Conservation (phyloP, 2,113 vertebrate species). For the Thomomys bottae region DNA sequence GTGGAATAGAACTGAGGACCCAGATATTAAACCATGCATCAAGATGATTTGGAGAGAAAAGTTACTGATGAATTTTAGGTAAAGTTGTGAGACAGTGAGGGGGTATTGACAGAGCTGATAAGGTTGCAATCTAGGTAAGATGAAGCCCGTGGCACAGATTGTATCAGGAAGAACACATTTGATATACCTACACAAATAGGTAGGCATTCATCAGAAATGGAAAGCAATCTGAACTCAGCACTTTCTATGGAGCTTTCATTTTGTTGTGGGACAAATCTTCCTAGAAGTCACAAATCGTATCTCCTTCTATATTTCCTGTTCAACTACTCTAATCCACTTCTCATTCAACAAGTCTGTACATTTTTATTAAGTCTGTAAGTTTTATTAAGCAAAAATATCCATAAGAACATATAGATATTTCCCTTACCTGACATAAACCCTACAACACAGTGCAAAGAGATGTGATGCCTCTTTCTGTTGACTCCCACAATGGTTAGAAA, state of each 20-base stretch:
- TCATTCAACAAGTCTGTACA: background rate
- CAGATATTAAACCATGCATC: too few species aligned
- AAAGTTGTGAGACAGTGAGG: background rate
- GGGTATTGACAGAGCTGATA: background rate
- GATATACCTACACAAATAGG: background rate
- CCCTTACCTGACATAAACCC: background rate
- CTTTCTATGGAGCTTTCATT: constrained; percentile 31
- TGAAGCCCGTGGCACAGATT: background rate
- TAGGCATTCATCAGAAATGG: background rate
- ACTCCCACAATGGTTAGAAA: background rate
- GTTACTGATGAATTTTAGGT: background rate
- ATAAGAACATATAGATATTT: background rate
- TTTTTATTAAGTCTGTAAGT: background rate
- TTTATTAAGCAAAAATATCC: background rate
- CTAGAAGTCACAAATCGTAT: constrained; percentile 29
- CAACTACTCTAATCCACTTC: background rate
- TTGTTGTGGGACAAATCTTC: constrained; percentile 17
- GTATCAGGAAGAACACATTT: background rate
- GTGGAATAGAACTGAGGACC: too few species aligned
- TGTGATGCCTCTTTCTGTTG: background rate
- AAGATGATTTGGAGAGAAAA: background rate
- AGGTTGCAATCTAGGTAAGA: background rate
- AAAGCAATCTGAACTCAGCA: constrained; percentile 4
- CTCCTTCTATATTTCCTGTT: background rate
- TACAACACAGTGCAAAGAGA: background rate